Base-by-base conservation (phyloP, 2,888 invertebrate species). In the Hecatera dysodea region DNA sequence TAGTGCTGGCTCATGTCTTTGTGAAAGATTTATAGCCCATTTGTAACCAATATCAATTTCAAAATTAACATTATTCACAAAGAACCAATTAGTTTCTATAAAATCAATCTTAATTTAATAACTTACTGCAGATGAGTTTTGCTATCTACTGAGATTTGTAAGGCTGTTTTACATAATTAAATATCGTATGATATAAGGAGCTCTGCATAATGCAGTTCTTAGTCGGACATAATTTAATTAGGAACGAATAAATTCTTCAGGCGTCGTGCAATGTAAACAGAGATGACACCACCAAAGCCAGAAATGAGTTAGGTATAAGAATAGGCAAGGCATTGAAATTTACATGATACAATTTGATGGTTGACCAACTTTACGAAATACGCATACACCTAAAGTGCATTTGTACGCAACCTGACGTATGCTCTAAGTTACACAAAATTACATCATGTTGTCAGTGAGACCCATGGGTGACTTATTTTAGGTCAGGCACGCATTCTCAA, bases 401-500 rank as follows among this genome's bases (percentile, higher is more conserved):
- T 27, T 53, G 9, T 17, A 44, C 33, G 7, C 22, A 53, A 24
- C 4, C 29, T 6, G 4, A 6, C 6, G 15, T 39, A 36, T 19
- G 56, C 15, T 72, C 12, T 24, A 7, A 57, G 15, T 52, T 15
- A 29, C 63, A 46, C 15, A 62, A 44, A 48, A 27, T 67, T 19
- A 44, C 61, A 57, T 78, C 63, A 77, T 50, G 9, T 42, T 22
- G 3, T 48, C 3, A 36, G 24, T 63, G 24, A 19, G 44, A 42
- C 67, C 48, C 55, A 67, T 59, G 63, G 61, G 46, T 46, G 42
- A 48, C 39, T 66, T 56, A 70, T 81, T 88, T 84, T 83, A 81
- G 87, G 87, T 87, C 86, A 89, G 67, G 64, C 70, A 80, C 71
- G 81, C 78, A 77, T 78, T 57, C 36, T 0, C 27, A 46, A 6